These are phyloP conservation scores for Excalfactoria chinensis DNA, from an alignment of 2,113 vertebrate genomes.

Conservation along the genomic window DNA sequence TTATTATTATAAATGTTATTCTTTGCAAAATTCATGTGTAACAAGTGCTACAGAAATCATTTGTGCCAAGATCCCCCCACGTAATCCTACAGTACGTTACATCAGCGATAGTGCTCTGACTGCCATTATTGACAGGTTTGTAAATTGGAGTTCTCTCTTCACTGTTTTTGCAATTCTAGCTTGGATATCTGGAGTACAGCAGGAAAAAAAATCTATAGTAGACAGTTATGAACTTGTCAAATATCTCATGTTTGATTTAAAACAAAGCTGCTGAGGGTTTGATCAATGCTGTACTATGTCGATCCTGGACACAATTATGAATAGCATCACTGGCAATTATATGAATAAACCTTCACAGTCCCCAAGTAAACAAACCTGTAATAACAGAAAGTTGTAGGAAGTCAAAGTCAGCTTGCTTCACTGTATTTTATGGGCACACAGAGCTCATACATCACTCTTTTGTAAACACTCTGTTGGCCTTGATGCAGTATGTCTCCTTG, in stretches of 20 bases:
- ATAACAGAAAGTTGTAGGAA: background rate
- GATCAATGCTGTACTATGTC: background rate
- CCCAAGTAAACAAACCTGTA: background rate
- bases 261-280: background rate
- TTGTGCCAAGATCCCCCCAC: background rate
- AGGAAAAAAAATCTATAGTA: slow-evolving; percentile 19
- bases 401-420: background rate
- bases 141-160: slow-evolving; percentile 15
- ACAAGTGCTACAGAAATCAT: slow-evolving; percentile 1
- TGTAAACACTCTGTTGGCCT: slow-evolving; percentile 37
- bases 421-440: background rate
- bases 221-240: background rate
- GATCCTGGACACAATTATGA: background rate
- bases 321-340: background rate
- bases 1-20: slow-evolving; percentile 5
- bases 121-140: slow-evolving; percentile 13
- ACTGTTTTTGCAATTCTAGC: slow-evolving; percentile 6
- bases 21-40: background rate
- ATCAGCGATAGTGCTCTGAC: slow-evolving; percentile 3
- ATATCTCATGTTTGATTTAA: slow-evolving; percentile 8
- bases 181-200: slow-evolving; percentile 8
- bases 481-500: slow-evolving; percentile 28
- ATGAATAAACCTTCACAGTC: slow-evolving; percentile 8
- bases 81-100: background rate
- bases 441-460: background rate